Percentiles rank a stretch among this genome's conserved stretches.
Conservation (phyloP, 2,113 vertebrate genomes). For the Pavo muticus region DNA sequence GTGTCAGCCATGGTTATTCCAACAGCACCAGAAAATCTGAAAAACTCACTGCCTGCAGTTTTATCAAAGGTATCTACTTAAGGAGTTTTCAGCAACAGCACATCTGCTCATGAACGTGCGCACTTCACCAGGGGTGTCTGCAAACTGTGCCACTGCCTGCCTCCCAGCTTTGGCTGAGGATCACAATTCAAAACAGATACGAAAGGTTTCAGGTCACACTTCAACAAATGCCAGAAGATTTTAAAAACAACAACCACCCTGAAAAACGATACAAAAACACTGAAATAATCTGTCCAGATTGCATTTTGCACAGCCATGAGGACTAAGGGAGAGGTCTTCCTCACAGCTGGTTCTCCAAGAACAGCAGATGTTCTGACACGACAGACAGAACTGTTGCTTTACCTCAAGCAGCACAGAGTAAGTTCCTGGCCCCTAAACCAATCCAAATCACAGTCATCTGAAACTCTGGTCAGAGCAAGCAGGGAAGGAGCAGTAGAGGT, state of each 20-base stretch:
- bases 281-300: background rate
- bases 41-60: background rate
- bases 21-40: background rate
- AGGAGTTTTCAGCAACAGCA: background rate
- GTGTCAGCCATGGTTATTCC: background rate
- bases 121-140: background rate
- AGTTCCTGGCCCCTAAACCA: background rate
- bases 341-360: background rate
- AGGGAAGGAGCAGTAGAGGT: background rate
- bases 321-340: background rate
- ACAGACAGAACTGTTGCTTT: background rate
- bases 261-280: background rate
- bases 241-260: background rate
- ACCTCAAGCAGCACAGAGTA: background rate
- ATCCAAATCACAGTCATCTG: background rate
- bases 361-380: fast-evolving
- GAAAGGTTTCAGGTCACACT: background rate
- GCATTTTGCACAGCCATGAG: background rate
- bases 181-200: background rate
- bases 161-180: background rate
- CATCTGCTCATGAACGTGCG: background rate
- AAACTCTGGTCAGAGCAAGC: background rate
- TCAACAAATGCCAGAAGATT: background rate
- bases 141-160: background rate
- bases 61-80: background rate